Conservation (phyloP, 1,140 invertebrate species). For the Acromyrmex heyeri region DNA sequence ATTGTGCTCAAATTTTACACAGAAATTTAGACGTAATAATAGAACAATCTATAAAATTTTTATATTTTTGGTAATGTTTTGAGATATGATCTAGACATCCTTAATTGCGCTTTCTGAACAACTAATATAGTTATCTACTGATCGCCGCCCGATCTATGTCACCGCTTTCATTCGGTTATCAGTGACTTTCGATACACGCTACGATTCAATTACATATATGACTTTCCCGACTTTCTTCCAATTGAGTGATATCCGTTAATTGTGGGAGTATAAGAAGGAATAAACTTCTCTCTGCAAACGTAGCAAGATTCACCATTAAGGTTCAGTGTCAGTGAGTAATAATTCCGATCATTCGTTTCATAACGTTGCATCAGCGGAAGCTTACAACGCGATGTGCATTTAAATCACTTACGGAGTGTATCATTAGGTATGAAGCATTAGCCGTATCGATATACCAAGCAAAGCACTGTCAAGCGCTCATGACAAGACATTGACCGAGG, state of each 20-base stretch:
- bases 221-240: constrained; percentile 72
- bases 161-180: constrained; percentile 47
- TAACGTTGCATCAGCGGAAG: constrained; percentile 47
- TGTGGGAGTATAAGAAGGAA: not conserved
- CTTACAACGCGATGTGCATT: constrained; percentile 13
- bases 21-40: no score
- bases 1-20: no score
- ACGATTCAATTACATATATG: constrained; percentile 42
- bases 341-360: constrained; percentile 13
- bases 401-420: not conserved
- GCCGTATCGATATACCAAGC: constrained; percentile 15
- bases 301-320: no score
- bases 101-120: no score
- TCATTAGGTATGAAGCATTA: constrained; percentile 33
- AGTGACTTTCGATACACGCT: constrained; percentile 41
- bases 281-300: no score
- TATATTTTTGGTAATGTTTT: no score
- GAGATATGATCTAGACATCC: no score
- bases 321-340: constrained; percentile 19
- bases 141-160: not conserved
- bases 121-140: not conserved
- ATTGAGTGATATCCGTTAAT: not conserved
- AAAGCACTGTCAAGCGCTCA: constrained; percentile 11
- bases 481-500: constrained; percentile 47
- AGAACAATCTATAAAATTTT: no score